Conservation (phyloP, 1,140 invertebrate genomes). For the Chlorops oryzae region DNA sequence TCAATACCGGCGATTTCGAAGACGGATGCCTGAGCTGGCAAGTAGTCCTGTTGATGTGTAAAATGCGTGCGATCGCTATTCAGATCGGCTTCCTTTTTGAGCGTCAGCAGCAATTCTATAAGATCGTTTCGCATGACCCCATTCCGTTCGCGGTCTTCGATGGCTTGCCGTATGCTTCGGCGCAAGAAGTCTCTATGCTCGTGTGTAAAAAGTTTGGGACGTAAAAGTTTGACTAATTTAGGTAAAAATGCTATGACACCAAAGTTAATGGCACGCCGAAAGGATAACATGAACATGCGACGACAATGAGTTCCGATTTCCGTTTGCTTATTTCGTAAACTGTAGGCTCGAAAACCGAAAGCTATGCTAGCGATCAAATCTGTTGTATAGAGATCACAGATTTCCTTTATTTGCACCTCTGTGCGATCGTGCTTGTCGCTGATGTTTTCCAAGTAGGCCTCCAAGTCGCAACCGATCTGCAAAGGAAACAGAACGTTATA, state of each 20-base stretch:
- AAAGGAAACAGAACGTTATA: not conserved
- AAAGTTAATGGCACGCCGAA: conserved; percentile 52
- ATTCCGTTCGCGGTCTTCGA: conserved; percentile 41
- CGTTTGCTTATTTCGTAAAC: conserved; percentile 49
- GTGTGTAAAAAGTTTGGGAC: conserved; percentile 31
- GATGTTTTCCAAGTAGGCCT: conserved; percentile 34
- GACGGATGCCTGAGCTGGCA: conserved; percentile 61
- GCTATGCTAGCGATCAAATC: conserved; percentile 57
- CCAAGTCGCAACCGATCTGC: conserved; percentile 37
- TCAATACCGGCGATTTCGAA: conserved; percentile 73
- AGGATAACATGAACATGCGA: conserved; percentile 52
- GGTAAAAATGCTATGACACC: conserved; percentile 50
- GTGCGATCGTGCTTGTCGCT: conserved; percentile 22
- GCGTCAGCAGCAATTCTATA: conserved; percentile 49
- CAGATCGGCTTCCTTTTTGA: conserved; percentile 44
- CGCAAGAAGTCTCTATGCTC: conserved; percentile 39
- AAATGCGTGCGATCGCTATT: conserved; percentile 40
- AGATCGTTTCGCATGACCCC: conserved; percentile 48
- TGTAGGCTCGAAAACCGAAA: conserved; percentile 56
- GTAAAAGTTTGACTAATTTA: conserved; percentile 29
- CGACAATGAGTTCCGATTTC: conserved; percentile 47
- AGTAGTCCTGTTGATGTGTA: conserved; percentile 42
- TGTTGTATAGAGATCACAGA: conserved; percentile 52
- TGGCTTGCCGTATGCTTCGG: conserved; percentile 39
- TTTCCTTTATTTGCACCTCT: conserved; percentile 47